A percentile compares a stretch with the other conserved stretches of the same genome.
Evolutionary conservation across 1,140 invertebrate genomes (phyloP).

Genomic region (Metopolophium dirhodum): DNA sequence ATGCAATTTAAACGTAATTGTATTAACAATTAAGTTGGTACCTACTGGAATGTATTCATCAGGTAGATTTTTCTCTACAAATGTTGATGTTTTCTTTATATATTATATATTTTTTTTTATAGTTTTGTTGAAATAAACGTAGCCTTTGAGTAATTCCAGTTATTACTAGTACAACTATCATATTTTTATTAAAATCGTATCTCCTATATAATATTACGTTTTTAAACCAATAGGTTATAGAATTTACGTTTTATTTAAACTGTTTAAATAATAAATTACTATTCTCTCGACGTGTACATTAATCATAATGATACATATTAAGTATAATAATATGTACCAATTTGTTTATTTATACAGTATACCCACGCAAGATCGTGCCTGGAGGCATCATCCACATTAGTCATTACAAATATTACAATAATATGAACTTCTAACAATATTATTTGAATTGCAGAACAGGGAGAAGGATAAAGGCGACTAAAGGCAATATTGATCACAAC

Average conservation of each 20-base stretch:
- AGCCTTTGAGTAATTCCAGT: background rate
- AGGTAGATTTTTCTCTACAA: background rate
- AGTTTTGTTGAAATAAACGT: background rate
- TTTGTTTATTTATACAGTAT: background rate
- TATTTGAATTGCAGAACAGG: background rate
- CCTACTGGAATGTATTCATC: background rate
- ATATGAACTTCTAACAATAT: constrained; percentile 6
- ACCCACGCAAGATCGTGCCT: background rate
- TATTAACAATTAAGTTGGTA: background rate
- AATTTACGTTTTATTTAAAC: background rate
- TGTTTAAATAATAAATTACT: background rate
- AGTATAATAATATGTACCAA: background rate
- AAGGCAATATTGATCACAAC: background rate
- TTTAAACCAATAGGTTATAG: background rate
- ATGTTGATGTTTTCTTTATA: background rate
- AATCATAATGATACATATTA: background rate
- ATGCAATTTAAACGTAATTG: background rate
- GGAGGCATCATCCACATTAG: background rate
- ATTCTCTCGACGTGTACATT: background rate
- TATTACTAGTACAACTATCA: background rate
- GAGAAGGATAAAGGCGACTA: background rate
- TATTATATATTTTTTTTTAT: background rate
- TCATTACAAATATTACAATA: background rate
- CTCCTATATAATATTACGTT: background rate
- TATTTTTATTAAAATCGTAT: background rate